Evolutionary conservation across 1,140 invertebrate genomes (phyloP).

Genomic region (Geopemphigus sp.): DNA sequence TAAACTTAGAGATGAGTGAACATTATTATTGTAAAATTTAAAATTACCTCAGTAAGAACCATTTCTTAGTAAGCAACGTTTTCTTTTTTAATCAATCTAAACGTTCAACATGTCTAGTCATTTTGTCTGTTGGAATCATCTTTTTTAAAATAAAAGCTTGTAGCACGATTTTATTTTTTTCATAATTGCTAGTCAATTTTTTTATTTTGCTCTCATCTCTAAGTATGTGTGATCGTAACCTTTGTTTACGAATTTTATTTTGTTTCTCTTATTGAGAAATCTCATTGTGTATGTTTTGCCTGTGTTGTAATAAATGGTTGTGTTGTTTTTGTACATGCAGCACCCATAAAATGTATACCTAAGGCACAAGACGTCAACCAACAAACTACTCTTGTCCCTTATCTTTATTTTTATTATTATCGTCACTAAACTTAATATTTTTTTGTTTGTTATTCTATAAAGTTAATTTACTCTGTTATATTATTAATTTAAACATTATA

Average conservation of each 20-base stretch:
- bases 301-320: background rate
- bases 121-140: conserved; percentile 23
- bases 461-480: conserved; percentile 4
- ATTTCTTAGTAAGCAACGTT: too few species aligned
- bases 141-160: background rate
- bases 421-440: background rate
- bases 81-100: background rate
- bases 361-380: conserved; percentile 3
- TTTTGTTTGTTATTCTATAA: conserved; percentile 13
- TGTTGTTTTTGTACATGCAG: conserved; percentile 2
- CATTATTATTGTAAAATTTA: conserved; percentile 2
- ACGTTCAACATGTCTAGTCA: conserved; percentile 33
- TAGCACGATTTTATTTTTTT: background rate
- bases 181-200: conserved; percentile 12
- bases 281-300: background rate
- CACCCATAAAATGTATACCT: background rate
- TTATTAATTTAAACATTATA: conserved; percentile 9
- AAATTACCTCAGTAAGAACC: background rate
- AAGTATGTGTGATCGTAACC: background rate
- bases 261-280: background rate
- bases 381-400: background rate
- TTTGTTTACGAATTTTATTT: background rate
- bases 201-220: conserved; percentile 5
- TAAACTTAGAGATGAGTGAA: conserved; percentile 26
- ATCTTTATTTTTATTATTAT: conserved; percentile 6